Base-by-base conservation (phyloP, 2,888 invertebrate species). In the Muschampia plurimacula region DNA sequence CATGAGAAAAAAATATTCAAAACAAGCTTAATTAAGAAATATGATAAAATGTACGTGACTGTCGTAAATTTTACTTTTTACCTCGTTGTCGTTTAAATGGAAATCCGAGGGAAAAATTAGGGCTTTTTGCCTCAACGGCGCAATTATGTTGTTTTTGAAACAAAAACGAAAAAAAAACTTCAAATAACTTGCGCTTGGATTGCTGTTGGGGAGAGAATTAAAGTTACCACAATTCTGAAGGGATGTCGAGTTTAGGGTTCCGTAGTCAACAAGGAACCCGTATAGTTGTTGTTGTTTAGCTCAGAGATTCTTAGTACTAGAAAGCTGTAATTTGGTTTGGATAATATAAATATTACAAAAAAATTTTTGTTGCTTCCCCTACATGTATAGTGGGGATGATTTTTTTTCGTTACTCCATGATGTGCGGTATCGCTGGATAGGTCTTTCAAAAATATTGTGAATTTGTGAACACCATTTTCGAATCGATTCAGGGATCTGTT, bases 11-110 rank as follows among this genome's bases (percentile, higher is more conserved):
- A 81, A 84, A 85, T 84, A 22, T 22, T 82, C 81, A 79, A 82
- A 84, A 84, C 81, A 85, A 81, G 78, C 79, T 85, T 85, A 88
- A 87, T 86, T 80, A 85, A 83, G 86, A 86, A 87, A 80, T 84
- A 84, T 83, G 83, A 84, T 85, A 85, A 86, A 85, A 83, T 82
- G 84, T 84, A 86, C 89, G 88, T 91, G 89, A 82, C 83, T 81
- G 81, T 81, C 83, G 83, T 85, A 84, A 86, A 86, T 87, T 84
- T 82, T 81, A 84, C 80, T 86, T 88, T 88, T 87, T 85, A 86
- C 84, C 84, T 86, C 81, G 82, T 84, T 85, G 84, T 86, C 86
- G 85, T 85, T 84, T 85, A 84, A 83, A 85, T 82, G 84, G 83
- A 85, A 82, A 82, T 79, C 83, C 81, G 84, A 81, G 82, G 84